Conservation (phyloP, 2,888 invertebrate genomes). For the Pristionchus maxplancki region DNA sequence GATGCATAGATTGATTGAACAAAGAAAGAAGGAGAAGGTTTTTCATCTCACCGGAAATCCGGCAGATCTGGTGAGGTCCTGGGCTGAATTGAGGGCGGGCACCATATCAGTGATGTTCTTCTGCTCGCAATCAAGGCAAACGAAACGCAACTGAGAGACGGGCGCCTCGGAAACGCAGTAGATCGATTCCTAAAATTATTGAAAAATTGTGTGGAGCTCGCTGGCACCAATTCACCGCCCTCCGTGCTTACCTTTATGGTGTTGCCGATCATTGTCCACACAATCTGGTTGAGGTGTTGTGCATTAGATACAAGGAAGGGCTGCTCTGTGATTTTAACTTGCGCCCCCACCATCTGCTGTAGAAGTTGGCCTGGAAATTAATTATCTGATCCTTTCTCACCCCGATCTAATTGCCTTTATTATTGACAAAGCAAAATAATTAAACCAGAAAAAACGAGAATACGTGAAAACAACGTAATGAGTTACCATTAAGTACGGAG, state of each 20-base stretch:
- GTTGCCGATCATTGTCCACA: constrained; percentile 75
- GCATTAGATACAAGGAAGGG: constrained; percentile 75
- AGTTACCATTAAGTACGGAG: too few relatives aligned
- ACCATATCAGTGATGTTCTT: constrained; percentile 77
- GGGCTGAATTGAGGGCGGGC: constrained; percentile 73
- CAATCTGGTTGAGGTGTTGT: constrained; percentile 72
- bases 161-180: constrained; percentile 68
- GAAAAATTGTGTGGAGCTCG: background rate
- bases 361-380: constrained; percentile 24
- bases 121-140: constrained; percentile 74
- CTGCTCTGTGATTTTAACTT: constrained; percentile 75
- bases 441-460: too few relatives aligned
- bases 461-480: too few relatives aligned
- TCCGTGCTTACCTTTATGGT: constrained; percentile 58
- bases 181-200: constrained; percentile 57
- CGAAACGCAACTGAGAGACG: constrained; percentile 75
- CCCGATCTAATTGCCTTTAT: too few relatives aligned
- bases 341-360: constrained; percentile 57
- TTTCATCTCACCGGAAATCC: constrained; percentile 73
- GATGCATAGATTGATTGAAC: background rate
- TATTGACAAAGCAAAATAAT: too few relatives aligned
- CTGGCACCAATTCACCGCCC: too few relatives aligned
- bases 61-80: constrained; percentile 74
- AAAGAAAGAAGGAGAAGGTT: background rate
- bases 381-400: background rate